Conservation (phyloP, 2,888 invertebrate genomes). For the Philaethria dido region DNA sequence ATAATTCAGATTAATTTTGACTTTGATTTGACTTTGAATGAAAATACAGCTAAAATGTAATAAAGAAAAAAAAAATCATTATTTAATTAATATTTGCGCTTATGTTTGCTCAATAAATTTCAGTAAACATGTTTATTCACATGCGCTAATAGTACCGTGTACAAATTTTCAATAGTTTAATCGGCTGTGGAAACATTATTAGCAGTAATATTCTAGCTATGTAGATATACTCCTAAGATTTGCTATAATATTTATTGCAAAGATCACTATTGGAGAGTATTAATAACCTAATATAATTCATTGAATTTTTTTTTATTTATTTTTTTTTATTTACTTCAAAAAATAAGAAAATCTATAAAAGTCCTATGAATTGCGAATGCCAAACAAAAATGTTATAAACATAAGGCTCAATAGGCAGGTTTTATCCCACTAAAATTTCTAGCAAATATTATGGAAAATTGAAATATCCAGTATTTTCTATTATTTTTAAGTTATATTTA, state of each 20-base stretch:
- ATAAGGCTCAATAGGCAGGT: too few species aligned
- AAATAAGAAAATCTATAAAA: background rate
- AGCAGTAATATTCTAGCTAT: background rate
- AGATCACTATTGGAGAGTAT: too few species aligned
- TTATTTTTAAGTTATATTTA: too few species aligned
- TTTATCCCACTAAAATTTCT: too few species aligned
- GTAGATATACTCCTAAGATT: background rate
- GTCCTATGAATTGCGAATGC: background rate
- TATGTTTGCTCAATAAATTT: background rate
- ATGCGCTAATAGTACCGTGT: background rate
- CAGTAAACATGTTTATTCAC: background rate
- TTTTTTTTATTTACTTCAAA: too few species aligned
- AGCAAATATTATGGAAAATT: too few species aligned
- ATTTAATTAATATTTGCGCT: background rate
- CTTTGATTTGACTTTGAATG: too few species aligned
- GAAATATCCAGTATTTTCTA: too few species aligned
- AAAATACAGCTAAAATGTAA: background rate
- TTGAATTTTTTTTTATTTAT: too few species aligned
- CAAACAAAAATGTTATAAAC: background rate
- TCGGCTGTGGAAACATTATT: background rate
- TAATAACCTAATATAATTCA: too few species aligned
- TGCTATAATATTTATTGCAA: too few species aligned
- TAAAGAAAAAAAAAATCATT: background rate
- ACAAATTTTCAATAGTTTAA: background rate
- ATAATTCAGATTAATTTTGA: too few species aligned